A percentile compares a stretch with the other conserved stretches of the same genome.
Evolutionary conservation across 1,140 invertebrate genomes (phyloP).

Genomic region (Condylostylus longicornis): DNA sequence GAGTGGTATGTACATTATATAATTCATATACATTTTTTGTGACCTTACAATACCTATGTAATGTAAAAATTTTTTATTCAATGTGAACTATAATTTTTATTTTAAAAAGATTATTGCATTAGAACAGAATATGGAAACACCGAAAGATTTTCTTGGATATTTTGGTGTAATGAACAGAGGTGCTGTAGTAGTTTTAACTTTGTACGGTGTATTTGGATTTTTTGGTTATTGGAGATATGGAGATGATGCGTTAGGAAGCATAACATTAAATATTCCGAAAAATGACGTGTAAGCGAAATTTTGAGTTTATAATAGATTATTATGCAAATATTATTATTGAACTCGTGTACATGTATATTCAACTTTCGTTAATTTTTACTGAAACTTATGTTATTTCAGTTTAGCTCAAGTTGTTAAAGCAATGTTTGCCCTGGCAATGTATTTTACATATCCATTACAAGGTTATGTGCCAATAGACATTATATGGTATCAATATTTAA

Average conservation of each 20-base stretch:
- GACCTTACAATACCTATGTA: constrained; percentile 1
- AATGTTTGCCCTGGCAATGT: constrained; percentile 75
- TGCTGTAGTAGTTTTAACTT: constrained; percentile 54
- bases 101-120: constrained; percentile 60
- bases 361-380: constrained; percentile 2
- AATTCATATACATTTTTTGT: background rate
- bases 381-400: constrained; percentile 37
- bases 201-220: constrained; percentile 65
- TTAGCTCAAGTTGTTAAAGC: constrained; percentile 63
- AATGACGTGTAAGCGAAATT: constrained; percentile 32
- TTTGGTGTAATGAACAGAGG: constrained; percentile 63
- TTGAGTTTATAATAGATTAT: background rate
- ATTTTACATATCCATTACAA: constrained; percentile 83
- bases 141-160: constrained; percentile 50
- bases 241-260: constrained; percentile 42
- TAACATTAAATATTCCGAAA: constrained; percentile 56
- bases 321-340: background rate
- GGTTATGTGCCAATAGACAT: constrained; percentile 87
- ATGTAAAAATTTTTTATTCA: constrained; percentile 1
- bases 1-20: constrained; percentile 46
- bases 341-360: background rate
- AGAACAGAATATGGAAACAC: constrained; percentile 74
- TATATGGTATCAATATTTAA: constrained; percentile 61
- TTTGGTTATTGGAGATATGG: constrained; percentile 72
- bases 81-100: background rate